A percentile compares a stretch with the other conserved stretches of the same genome.
Conservation (phyloP, 2,113 vertebrate genomes). For the Toxotes jaculatrix region DNA sequence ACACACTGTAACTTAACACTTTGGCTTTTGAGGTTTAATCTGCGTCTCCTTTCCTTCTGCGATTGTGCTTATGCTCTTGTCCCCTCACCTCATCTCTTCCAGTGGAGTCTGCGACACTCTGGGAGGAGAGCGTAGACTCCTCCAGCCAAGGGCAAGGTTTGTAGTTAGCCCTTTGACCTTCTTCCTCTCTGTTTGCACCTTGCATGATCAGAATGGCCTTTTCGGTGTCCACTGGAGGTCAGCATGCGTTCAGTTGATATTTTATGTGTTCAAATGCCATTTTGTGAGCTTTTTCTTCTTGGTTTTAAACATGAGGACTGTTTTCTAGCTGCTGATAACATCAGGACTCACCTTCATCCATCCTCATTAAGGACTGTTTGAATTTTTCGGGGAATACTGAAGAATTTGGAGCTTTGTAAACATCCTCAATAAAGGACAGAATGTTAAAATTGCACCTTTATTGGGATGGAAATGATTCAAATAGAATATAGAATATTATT, state of each 20-base stretch:
- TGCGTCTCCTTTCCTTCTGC: slow-evolving; percentile 14
- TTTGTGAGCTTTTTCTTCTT: neutral
- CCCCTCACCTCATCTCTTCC: slow-evolving; percentile 55
- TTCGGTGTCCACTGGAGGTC: slow-evolving; percentile 22
- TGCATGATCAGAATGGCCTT: slow-evolving; percentile 56
- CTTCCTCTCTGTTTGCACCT: slow-evolving; percentile 19
- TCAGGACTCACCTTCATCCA: neutral
- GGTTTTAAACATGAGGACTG: slow-evolving; percentile 1
- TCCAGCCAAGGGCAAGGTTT: slow-evolving; percentile 84
- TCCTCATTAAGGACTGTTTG: slow-evolving; percentile 39
- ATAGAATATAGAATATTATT: neutral
- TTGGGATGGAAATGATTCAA: neutral
- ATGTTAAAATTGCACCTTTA: neutral
- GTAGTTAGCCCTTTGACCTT: slow-evolving; percentile 44
- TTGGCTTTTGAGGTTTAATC: slow-evolving; percentile 1
- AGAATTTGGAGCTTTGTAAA: neutral
- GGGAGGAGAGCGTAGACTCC: slow-evolving; percentile 80
- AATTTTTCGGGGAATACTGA: neutral
- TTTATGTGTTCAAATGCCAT: neutral
- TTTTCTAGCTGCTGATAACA: slow-evolving; percentile 27
- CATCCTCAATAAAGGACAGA: neutral
- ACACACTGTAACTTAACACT: slow-evolving; percentile 5
- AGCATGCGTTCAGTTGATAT: slow-evolving; percentile 52
- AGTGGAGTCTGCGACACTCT: slow-evolving; percentile 83
- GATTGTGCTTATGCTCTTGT: slow-evolving; percentile 39